These are phyloP conservation scores for Drosophila algonquin DNA, from an alignment of 2,888 invertebrate species.

Conservation along the genomic window DNA sequence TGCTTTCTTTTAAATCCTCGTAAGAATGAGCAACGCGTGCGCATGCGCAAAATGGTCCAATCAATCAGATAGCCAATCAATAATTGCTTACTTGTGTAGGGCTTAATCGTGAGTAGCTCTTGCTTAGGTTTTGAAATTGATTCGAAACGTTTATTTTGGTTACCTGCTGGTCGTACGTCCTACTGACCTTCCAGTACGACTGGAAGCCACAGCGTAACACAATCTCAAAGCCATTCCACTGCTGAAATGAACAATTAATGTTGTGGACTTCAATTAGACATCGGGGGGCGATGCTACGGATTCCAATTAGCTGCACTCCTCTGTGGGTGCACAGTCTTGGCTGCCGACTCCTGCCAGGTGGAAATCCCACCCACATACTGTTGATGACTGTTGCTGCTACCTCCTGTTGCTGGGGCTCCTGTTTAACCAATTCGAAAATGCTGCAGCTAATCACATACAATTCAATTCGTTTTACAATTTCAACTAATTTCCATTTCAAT, in stretches of 20 bases:
- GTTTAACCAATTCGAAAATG: constrained; percentile 79
- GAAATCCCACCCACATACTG: background rate
- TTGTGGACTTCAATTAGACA: constrained; percentile 20
- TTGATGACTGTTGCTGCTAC: background rate
- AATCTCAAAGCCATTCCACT: background rate
- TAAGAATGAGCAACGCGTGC: no score
- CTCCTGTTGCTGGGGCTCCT: constrained; percentile 25
- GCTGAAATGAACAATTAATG: constrained; percentile 1
- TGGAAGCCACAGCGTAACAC: background rate
- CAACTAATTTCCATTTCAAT: constrained; percentile 84
- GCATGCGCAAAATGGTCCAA: no score
- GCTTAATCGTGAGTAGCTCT: no score
- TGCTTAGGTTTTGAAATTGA: no score
- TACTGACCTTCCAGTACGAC: background rate
- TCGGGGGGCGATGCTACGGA: background rate
- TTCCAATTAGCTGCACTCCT: background rate
- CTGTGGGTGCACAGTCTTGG: background rate
- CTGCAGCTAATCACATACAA: constrained; percentile 82
- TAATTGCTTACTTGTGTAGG: no score
- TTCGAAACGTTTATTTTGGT: no score
- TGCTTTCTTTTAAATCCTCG: no score
- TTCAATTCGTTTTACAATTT: constrained; percentile 83
- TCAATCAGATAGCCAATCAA: no score
- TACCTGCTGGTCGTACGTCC: background rate
- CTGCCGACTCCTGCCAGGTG: background rate